phyloP scores from a whole-genome alignment of 2,888 invertebrate species.

The Synergus gifuensis region DNA sequence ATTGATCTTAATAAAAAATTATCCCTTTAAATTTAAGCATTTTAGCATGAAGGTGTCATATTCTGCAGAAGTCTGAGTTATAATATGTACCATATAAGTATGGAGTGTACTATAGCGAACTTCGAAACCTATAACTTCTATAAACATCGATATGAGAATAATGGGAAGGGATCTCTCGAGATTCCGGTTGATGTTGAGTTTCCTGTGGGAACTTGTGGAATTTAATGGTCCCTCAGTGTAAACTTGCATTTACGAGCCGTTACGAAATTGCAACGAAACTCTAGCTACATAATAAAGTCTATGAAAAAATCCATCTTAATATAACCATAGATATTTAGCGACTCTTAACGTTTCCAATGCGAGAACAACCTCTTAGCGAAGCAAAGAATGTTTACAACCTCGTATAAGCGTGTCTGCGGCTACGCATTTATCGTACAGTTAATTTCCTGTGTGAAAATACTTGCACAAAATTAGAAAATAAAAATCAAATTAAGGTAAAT shows the following conservation, averaged over 20 bases:
- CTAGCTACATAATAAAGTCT: conserved; percentile 15
- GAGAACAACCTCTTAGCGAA: not conserved
- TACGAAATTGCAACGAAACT: conserved; percentile 45
- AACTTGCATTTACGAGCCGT: conserved; percentile 50
- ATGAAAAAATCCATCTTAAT: conserved; percentile 15
- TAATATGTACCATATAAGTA: not conserved
- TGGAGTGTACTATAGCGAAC: not conserved
- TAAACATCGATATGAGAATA: conserved; percentile 36
- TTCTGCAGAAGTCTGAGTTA: not conserved
- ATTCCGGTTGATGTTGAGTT: conserved; percentile 23
- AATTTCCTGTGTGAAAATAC: not conserved
- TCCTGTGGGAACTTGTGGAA: conserved; percentile 36
- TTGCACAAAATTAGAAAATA: not conserved
- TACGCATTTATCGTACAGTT: not conserved
- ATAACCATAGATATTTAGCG: conserved; percentile 8
- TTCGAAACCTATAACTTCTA: conserved; percentile 21
- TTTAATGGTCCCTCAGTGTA: conserved; percentile 48
- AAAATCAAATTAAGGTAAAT: not conserved
- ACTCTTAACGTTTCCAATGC: too few species aligned
- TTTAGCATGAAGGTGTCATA: too few species aligned
- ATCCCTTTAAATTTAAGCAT: too few species aligned
- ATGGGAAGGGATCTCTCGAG: conserved; percentile 23
- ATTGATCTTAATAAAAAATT: not conserved
- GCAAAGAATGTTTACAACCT: conserved; percentile 5
- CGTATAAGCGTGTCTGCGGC: not conserved